Evolutionary conservation across 2,888 invertebrate genomes (phyloP).

Genomic region (Cryptocheilus praepositus): DNA sequence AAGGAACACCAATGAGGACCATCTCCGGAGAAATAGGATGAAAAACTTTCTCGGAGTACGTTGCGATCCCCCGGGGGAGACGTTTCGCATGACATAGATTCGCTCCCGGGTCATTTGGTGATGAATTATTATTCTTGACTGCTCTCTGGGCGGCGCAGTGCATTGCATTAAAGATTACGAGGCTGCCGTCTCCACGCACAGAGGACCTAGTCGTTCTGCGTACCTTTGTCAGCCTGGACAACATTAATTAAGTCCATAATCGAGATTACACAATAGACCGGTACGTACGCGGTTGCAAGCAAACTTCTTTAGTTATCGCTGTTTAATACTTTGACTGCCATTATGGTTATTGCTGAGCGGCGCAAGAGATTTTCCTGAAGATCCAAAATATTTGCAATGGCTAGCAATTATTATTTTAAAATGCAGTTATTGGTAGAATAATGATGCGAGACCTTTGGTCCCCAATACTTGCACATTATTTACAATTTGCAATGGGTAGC

Average conservation of each 20-base stretch:
- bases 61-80: conserved; percentile 20
- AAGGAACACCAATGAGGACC: conserved; percentile 11
- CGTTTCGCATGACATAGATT: conserved; percentile 19
- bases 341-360: too few species aligned
- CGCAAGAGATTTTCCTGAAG: too few species aligned
- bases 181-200: neutral
- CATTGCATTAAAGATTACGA: conserved; percentile 33
- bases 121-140: conserved; percentile 43
- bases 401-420: too few species aligned
- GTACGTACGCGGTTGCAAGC: neutral
- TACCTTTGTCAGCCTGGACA: conserved; percentile 13
- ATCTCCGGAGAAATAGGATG: conserved; percentile 43
- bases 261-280: conserved; percentile 13
- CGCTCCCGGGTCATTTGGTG: conserved; percentile 27
- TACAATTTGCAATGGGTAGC: too few species aligned
- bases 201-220: neutral
- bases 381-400: too few species aligned
- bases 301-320: neutral
- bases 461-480: too few species aligned
- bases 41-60: conserved; percentile 21
- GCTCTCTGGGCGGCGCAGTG: conserved; percentile 16
- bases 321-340: too few species aligned
- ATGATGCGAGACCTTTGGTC: too few species aligned
- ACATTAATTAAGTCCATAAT: conserved; percentile 37
- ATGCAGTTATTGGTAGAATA: too few species aligned